phyloP scores from a whole-genome alignment of 2,113 vertebrate genomes.

The Platycercus adscitus region DNA sequence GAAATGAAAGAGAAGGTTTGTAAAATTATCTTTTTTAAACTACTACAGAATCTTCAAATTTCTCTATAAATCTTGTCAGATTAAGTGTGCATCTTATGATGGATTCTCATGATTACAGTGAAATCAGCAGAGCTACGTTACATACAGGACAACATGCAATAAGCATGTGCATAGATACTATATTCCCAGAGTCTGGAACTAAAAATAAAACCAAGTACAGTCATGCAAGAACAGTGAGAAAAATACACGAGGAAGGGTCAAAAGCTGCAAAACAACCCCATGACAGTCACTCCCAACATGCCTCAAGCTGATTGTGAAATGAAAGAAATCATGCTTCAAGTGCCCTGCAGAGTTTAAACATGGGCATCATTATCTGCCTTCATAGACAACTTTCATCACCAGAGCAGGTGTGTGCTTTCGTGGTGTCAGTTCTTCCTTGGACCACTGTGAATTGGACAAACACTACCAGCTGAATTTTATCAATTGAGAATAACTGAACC shows the following conservation, averaged over 20 bases:
- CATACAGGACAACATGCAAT: neutral
- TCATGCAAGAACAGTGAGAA: neutral
- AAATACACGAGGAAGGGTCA: neutral
- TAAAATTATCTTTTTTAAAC: neutral
- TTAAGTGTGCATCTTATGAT: neutral
- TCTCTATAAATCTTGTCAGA: neutral
- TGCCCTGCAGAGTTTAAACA: neutral
- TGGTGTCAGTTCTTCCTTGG: neutral
- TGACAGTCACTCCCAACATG: neutral
- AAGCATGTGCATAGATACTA: neutral
- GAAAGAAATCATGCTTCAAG: neutral
- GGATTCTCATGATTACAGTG: neutral
- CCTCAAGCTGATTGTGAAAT: neutral
- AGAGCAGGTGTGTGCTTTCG: fast-evolving
- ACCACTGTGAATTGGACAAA: neutral
- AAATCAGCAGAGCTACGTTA: neutral
- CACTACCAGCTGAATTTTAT: neutral
- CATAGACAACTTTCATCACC: fast-evolving
- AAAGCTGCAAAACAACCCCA: neutral
- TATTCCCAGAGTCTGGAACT: neutral
- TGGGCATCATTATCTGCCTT: neutral
- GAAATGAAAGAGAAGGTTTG: neutral
- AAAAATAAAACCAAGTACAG: neutral
- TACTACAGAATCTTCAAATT: neutral
- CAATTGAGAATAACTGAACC: neutral